Conservation (phyloP, 2,113 vertebrate genomes). For the Nyctibius bracteatus region DNA sequence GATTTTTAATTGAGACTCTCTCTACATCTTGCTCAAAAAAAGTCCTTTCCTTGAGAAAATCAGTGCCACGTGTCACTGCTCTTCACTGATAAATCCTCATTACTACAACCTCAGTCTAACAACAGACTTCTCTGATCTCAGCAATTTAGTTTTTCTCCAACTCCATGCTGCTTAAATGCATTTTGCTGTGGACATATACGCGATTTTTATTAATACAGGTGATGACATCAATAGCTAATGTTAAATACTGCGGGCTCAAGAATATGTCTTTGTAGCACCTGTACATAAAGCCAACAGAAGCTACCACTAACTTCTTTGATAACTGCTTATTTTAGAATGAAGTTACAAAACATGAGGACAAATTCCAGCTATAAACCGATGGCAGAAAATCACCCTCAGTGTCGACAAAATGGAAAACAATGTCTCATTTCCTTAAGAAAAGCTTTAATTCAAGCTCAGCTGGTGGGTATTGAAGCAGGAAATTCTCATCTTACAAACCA, state of each 20-base stretch:
- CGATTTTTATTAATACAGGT: neutral
- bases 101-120: neutral
- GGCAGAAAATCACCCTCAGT: neutral
- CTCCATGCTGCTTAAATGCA: neutral
- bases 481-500: neutral
- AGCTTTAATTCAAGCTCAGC: neutral
- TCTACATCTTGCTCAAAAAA: neutral
- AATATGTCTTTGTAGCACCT: neutral
- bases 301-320: neutral
- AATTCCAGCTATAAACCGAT: neutral
- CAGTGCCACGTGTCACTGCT: neutral
- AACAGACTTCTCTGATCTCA: neutral
- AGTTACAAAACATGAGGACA: neutral
- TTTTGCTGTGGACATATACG: neutral
- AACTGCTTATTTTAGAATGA: neutral
- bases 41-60: neutral
- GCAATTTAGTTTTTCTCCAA: neutral
- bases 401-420: neutral
- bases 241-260: neutral
- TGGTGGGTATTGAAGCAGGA: neutral
- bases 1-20: neutral
- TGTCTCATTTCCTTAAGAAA: neutral
- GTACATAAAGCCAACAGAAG: neutral
- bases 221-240: neutral
- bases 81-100: neutral